phyloP scores from a whole-genome alignment of 2,113 vertebrate genomes.

The Triplophysa rosa region DNA sequence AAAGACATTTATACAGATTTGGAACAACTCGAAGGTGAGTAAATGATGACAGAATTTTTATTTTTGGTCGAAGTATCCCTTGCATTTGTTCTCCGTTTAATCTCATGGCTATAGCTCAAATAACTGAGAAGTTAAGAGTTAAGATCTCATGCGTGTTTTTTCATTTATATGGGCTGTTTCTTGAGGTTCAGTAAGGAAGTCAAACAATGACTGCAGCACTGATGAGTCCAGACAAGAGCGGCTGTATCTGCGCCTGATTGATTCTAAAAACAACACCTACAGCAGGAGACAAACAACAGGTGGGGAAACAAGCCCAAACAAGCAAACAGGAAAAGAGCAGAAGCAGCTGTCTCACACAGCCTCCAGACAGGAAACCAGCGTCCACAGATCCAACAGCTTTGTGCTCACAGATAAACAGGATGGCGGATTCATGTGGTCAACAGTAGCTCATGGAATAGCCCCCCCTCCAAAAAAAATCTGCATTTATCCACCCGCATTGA shows the following conservation, averaged over 20 bases:
- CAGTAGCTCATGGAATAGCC: background rate
- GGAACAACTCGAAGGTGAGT: too few relatives aligned
- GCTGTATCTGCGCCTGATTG: constrained; percentile 19
- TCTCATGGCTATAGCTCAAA: too few relatives aligned
- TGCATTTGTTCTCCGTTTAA: too few relatives aligned
- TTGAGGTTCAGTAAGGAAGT: background rate
- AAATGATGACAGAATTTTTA: too few relatives aligned
- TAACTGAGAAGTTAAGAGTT: too few relatives aligned
- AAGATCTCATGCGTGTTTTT: too few relatives aligned
- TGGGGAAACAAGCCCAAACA: constrained; percentile 53
- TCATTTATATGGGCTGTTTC: background rate
- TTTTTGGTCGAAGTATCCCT: too few relatives aligned
- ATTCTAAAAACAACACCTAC: constrained; percentile 38
- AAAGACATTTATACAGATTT: too few relatives aligned
- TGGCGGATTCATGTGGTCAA: background rate
- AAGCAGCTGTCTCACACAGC: constrained; percentile 48
- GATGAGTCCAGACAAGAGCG: constrained; percentile 37
- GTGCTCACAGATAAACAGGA: background rate
- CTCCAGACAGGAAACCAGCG: constrained; percentile 51
- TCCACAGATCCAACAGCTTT: constrained; percentile 26
- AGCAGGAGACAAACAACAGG: constrained; percentile 54
- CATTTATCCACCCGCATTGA: background rate
- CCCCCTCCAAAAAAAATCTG: background rate
- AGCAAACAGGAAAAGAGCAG: constrained; percentile 55
- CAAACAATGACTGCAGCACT: background rate